Evolutionary conservation across 1,140 invertebrate genomes (phyloP).

Genomic region (Penaeus vannamei): DNA sequence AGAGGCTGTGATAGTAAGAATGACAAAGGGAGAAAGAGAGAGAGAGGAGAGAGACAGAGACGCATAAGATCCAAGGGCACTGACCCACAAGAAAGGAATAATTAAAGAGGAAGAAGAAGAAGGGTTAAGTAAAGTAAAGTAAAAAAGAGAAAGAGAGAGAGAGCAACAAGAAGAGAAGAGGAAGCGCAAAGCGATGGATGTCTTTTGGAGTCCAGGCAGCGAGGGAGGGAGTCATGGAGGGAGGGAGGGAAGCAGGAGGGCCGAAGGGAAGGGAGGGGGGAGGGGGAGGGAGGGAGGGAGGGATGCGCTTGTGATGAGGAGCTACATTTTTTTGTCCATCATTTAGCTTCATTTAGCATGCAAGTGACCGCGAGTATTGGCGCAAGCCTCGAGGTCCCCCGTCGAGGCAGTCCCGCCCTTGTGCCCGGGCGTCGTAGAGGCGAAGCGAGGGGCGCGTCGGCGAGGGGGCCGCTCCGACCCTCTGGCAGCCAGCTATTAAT

Average conservation of each 20-base stretch:
- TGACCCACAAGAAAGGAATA: no score
- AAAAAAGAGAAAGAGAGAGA: no score
- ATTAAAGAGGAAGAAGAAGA: no score
- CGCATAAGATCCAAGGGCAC: background rate
- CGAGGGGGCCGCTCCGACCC: background rate
- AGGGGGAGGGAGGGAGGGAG: background rate
- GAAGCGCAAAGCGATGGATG: no score
- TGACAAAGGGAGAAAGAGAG: background rate
- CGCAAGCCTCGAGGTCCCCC: background rate
- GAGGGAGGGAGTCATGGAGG: no score
- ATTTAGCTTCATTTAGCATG: conserved; percentile 62
- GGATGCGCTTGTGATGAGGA: conserved; percentile 37
- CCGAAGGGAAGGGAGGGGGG: background rate
- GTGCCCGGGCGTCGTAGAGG: background rate
- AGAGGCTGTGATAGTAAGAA: conserved; percentile 13
- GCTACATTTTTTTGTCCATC: conserved; percentile 55
- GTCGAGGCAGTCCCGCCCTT: background rate
- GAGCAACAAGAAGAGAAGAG: no score
- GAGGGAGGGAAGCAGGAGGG: background rate
- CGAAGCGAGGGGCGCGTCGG: background rate
- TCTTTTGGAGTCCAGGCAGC: no score
- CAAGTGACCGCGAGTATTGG: conserved; percentile 24
- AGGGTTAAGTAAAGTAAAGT: no score
- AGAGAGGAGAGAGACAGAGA: no score
- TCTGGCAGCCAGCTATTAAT: conserved; percentile 57